Conservation (phyloP, 2,797 vertebrate genomes). For the Mormyrops attenuatus region DNA sequence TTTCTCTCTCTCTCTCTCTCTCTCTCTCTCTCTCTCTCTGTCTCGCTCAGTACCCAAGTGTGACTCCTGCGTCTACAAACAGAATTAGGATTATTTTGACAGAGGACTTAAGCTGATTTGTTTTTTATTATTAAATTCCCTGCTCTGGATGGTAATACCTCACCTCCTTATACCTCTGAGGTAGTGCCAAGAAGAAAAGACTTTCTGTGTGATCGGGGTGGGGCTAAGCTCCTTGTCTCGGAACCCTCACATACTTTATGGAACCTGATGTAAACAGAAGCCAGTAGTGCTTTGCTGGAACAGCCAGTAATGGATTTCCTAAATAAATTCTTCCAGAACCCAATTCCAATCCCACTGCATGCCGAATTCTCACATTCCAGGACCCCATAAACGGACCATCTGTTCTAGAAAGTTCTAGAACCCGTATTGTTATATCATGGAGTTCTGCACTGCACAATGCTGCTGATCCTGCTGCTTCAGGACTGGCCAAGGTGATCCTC, state of each 20-base stretch:
- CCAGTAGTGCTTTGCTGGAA: neutral
- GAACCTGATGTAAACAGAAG: neutral
- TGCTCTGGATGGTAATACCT: slow-evolving; percentile 3
- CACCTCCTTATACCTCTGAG: slow-evolving; percentile 11
- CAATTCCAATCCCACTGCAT: neutral
- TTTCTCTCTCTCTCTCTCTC: neutral
- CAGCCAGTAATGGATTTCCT: neutral
- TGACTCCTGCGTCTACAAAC: neutral
- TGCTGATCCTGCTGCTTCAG: neutral
- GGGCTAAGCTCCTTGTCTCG: neutral
- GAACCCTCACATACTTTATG: neutral
- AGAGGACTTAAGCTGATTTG: slow-evolving; percentile 24
- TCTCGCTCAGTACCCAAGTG: neutral
- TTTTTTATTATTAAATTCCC: slow-evolving; percentile 25
- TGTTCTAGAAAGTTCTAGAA: neutral
- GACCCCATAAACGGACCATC: neutral
- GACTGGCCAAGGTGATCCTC: neutral
- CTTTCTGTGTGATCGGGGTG: neutral
- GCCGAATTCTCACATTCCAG: neutral
- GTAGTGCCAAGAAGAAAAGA: neutral
- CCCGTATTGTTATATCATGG: neutral
- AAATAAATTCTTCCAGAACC: neutral
- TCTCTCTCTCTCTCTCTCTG: neutral
- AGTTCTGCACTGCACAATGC: neutral
- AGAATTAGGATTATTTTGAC: slow-evolving; percentile 14